Evolutionary conservation across 2,113 vertebrate genomes (phyloP), one percentile per base, ranked within the genome.

Genomic region (Polypterus senegalus): DNA sequence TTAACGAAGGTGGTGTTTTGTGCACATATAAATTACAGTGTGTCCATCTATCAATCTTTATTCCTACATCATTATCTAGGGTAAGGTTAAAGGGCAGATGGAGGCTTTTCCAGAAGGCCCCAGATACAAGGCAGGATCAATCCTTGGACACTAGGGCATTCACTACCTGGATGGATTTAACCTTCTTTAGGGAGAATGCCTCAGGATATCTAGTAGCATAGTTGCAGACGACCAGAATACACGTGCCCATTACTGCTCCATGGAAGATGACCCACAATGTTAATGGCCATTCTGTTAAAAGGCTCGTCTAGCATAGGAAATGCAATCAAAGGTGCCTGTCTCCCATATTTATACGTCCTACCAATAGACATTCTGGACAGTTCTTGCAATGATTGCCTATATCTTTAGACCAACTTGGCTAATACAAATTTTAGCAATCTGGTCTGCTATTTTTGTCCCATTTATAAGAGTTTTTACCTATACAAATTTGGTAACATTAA

Each of bases 191-290:
- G 4, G 56, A 49, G 45, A 64, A 64, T 7, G 49, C 63, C 47
- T 64, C 57, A 3, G 57, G 48, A 9, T 64, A 64, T 52, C 43
- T 9, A 1, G 56, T 64, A 5, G 63, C 63, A 27, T 64, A 64
- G 7, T 64, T 57, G 59, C 56, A 59, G 1, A 59, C 43, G 1
- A 59, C 63, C 6, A 59, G 6, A 3, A 64, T 59, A 53, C 43
- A 6, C 6, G 6, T 59, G 5, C 5, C 63, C 54, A 6, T 43
- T 3, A 3, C 45, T 59, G 10, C 63, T 64, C 6, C n/a, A 43
- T 6, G 27, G 45, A 5, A 65, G 7, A 5, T 48, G 58, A 3
- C 63, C 63, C 3, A 60, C 46, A 7, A 65, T 48, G 11, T 60
- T 51, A 57, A 65, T 65, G 9, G 9, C 57, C 10, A 65, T 60